A percentile compares a stretch with the other conserved stretches of the same genome.
Evolutionary conservation across 2,113 vertebrate genomes (phyloP).

Genomic region (Morphnarchus princeps): DNA sequence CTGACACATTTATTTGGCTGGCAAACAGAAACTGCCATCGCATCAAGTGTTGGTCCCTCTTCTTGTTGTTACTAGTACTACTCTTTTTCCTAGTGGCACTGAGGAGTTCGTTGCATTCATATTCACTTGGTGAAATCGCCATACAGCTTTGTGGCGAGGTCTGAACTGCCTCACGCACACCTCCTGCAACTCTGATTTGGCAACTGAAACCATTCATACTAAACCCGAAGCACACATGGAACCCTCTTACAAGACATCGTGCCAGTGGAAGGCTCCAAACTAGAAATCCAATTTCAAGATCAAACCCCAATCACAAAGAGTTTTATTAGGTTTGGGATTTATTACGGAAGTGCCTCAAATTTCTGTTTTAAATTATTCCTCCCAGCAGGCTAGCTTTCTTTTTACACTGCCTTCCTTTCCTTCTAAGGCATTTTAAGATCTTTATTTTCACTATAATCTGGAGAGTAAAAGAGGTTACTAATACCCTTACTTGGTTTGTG

Average conservation of each 20-base stretch:
- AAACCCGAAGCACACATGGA: accelerated
- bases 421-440: background rate
- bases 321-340: background rate
- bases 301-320: background rate
- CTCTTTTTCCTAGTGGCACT: background rate
- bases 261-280: background rate
- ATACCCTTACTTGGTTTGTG: background rate
- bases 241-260: background rate
- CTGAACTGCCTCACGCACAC: background rate
- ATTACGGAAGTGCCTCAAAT: background rate
- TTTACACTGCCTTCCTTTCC: background rate
- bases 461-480: background rate
- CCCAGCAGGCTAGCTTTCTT: background rate
- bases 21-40: background rate
- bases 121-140: accelerated
- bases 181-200: background rate
- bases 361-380: background rate
- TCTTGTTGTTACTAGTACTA: background rate
- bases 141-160: accelerated
- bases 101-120: background rate
- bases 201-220: background rate
- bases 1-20: constrained; percentile 13
- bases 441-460: background rate
- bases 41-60: background rate
- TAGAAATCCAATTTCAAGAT: background rate